Evolutionary conservation across 2,797 vertebrate species (phyloP), one percentile per base, ranked within the genome.

Genomic region (Myotis vivesi): DNA sequence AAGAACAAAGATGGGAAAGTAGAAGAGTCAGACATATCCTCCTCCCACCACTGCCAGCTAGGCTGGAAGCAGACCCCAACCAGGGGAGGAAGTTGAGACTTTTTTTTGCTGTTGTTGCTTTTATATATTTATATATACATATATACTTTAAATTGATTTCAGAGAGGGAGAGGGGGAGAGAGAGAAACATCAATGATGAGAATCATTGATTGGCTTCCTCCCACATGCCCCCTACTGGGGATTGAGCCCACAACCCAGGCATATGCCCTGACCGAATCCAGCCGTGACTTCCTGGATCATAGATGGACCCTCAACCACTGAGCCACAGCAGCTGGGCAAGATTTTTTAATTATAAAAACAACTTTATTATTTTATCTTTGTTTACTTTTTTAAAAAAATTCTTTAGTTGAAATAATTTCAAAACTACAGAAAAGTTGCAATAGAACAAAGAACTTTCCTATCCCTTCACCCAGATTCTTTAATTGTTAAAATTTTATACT

Each of bases 331-430:
- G 62, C 62, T n/a, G 62, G 62, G 15, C 15, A n/a, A 33, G 64
- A 36, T 68, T 33, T 68, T 33, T 68, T 33, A 33, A 68, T 68
- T 68, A 68, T 68, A 68, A 68, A 66, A 86, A 30, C 49, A 77
- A 36, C 15, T 92, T 89, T 68, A 69, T 57, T 89, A 41, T 94
- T 93, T 90, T 84, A 28, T 69, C 46, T 95, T 51, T 30, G 3
- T 81, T 92, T 83, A 68, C 57, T 94, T 86, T 91, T 69, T 69
- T 28, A 6, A 51, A 77, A 84, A 64, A 55, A 17, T 41, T 76
- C 19, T 77, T 94, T 93, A 46, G n/a, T 80, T 75, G 79, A 87
- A 96, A 75, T 93, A 38, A 81, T 75, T 79, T 79, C 16, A 93
- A 44, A 86, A 84, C 33, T 83, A 86, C 2, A 53, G 73, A 75